These are phyloP conservation scores for Calliphora vicina DNA, from an alignment of 1,140 invertebrate genomes.

Conservation along the genomic window DNA sequence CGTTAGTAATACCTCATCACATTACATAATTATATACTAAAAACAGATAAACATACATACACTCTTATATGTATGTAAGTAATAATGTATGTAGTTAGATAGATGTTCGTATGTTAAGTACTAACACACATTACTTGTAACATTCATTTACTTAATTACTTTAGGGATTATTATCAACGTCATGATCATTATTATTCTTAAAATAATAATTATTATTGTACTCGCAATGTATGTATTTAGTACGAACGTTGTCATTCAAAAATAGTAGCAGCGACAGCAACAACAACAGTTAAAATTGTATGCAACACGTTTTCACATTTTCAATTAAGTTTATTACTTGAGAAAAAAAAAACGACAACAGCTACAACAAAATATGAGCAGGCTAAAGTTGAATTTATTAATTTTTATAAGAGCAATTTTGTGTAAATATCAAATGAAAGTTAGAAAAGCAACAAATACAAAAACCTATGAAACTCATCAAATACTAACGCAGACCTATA, in stretches of 20 bases:
- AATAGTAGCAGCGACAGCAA: neutral
- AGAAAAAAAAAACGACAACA: constrained; percentile 7
- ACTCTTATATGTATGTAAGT: neutral
- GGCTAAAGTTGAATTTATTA: constrained; percentile 26
- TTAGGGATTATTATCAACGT: constrained; percentile 31
- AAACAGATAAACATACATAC: neutral
- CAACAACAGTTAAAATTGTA: neutral
- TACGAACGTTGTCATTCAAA: constrained; percentile 6
- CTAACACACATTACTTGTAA: constrained; percentile 17
- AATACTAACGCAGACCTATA: neutral
- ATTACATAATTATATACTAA: too few relatives aligned
- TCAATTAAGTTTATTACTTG: constrained; percentile 35
- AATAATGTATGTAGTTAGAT: neutral
- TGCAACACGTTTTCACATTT: constrained; percentile 31
- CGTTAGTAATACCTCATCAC: too few relatives aligned
- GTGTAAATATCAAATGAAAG: neutral
- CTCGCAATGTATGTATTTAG: neutral
- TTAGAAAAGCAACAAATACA: neutral
- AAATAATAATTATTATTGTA: neutral
- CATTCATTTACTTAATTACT: constrained; percentile 29
- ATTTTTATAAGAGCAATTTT: constrained; percentile 33
- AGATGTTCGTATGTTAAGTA: neutral
- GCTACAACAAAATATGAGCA: neutral
- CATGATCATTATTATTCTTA: constrained; percentile 22
- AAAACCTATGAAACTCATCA: neutral